phyloP scores from a whole-genome alignment of 2,888 invertebrate species.

The Sminthurinus aureus region DNA sequence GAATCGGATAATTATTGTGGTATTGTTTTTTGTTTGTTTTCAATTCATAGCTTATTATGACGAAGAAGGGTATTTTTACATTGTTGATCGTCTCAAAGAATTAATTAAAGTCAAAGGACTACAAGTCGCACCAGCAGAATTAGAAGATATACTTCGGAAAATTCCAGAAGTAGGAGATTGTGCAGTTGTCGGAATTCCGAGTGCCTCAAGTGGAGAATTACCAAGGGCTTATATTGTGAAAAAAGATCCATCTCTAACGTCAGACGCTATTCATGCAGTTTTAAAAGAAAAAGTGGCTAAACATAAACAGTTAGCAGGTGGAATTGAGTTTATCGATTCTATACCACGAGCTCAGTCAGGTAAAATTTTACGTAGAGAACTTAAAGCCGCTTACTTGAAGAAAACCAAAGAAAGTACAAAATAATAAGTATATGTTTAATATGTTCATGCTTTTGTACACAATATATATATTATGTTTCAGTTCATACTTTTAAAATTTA shows the following conservation, averaged over 20 bases:
- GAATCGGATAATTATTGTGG: neutral
- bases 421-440: neutral
- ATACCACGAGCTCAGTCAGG: conserved; percentile 81
- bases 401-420: too few species aligned
- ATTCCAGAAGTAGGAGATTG: conserved; percentile 81
- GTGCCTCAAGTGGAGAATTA: conserved; percentile 74
- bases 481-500: too few species aligned
- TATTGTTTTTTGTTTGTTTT: neutral
- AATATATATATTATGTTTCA: neutral
- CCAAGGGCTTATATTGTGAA: conserved; percentile 77
- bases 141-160: conserved; percentile 76
- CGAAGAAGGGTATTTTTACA: conserved; percentile 76
- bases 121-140: conserved; percentile 88
- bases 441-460: neutral
- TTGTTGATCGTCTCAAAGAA: conserved; percentile 81
- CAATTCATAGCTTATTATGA: conserved; percentile 71
- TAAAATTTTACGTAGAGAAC: conserved; percentile 66
- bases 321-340: conserved; percentile 72
- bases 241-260: conserved; percentile 63
- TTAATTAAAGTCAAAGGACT: conserved; percentile 86
- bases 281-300: conserved; percentile 74
- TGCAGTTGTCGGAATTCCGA: conserved; percentile 81
- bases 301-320: conserved; percentile 80
- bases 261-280: conserved; percentile 70
- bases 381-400: conserved; percentile 18